phyloP scores from a whole-genome alignment of 2,797 vertebrate species.

The Vespertilio murinus region DNA sequence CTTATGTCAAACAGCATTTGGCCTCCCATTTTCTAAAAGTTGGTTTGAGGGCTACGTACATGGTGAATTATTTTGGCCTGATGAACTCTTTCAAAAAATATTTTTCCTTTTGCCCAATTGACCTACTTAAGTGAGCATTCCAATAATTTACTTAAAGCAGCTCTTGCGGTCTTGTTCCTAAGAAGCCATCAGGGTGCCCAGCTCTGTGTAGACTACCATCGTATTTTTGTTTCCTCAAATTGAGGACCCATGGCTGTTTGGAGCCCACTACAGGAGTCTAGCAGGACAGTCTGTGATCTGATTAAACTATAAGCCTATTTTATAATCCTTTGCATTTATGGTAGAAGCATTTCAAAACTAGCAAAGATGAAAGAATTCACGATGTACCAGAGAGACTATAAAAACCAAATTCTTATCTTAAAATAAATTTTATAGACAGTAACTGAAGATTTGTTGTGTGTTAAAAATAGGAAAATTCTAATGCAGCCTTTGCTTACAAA shows the following conservation, averaged over 20 bases:
- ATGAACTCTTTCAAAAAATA: background rate
- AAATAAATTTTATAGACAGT: slow-evolving; percentile 26
- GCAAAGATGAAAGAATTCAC: slow-evolving; percentile 8
- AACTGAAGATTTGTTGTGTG: slow-evolving; percentile 23
- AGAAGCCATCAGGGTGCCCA: background rate
- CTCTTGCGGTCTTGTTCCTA: background rate
- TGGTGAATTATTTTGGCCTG: slow-evolving; percentile 1
- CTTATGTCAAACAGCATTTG: slow-evolving; percentile 22
- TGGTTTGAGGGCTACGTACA: slow-evolving; percentile 3
- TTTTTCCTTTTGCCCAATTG: background rate
- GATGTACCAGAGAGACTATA: slow-evolving; percentile 22
- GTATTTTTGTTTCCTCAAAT: background rate
- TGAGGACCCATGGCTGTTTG: background rate
- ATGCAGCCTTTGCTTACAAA: slow-evolving; percentile 28
- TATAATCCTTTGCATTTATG: slow-evolving; percentile 47
- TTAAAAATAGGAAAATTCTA: background rate
- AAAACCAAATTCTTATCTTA: slow-evolving; percentile 36
- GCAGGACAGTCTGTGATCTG: background rate
- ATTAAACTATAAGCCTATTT: slow-evolving; percentile 34
- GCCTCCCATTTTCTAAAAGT: background rate
- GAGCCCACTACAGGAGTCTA: background rate
- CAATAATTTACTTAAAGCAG: background rate
- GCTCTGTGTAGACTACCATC: background rate
- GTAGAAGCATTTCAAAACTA: slow-evolving; percentile 33
- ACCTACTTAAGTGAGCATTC: background rate